Conservation (phyloP, 1,140 invertebrate genomes). For the Capitella teleta region DNA sequence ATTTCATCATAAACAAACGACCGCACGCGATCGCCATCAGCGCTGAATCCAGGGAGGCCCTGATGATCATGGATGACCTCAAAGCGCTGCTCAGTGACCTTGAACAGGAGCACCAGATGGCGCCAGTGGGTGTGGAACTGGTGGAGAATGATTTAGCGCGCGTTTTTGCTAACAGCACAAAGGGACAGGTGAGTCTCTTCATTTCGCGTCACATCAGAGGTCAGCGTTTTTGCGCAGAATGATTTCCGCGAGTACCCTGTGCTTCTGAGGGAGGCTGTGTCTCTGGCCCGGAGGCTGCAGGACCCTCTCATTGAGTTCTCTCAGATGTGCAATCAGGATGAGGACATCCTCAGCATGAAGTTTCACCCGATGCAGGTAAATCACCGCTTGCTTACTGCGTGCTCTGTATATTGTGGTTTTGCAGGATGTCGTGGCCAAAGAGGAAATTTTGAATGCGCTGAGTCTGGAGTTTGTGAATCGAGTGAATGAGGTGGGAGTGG, state of each 20-base stretch:
- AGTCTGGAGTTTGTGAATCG: constrained; percentile 83
- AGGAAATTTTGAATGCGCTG: constrained; percentile 72
- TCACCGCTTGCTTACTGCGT: background rate
- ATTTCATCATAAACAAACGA: constrained; percentile 80
- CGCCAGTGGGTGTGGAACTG: constrained; percentile 76
- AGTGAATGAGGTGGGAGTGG: constrained; percentile 97
- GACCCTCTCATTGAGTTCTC: constrained; percentile 94
- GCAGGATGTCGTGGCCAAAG: constrained; percentile 70
- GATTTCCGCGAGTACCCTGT: constrained; percentile 88
- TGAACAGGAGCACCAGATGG: constrained; percentile 75
- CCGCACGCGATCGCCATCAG: constrained; percentile 87
- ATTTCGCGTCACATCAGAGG: background rate
- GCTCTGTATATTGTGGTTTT: constrained; percentile 17
- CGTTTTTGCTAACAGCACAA: constrained; percentile 79
- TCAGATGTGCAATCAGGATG: constrained; percentile 85
- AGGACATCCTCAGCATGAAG: constrained; percentile 87
- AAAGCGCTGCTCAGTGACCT: constrained; percentile 58
- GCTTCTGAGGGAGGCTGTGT: constrained; percentile 78
- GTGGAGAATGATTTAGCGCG: constrained; percentile 81
- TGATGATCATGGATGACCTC: constrained; percentile 75
- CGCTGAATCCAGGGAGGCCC: constrained; percentile 50
- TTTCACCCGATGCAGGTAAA: constrained; percentile 70
- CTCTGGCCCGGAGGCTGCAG: constrained; percentile 78
- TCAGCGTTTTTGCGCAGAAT: background rate
- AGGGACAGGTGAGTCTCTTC: constrained; percentile 53